Percentiles rank a stretch among this genome's conserved stretches.
Conservation (phyloP, 2,888 invertebrate genomes). For the Barypeithes pellucidus region DNA sequence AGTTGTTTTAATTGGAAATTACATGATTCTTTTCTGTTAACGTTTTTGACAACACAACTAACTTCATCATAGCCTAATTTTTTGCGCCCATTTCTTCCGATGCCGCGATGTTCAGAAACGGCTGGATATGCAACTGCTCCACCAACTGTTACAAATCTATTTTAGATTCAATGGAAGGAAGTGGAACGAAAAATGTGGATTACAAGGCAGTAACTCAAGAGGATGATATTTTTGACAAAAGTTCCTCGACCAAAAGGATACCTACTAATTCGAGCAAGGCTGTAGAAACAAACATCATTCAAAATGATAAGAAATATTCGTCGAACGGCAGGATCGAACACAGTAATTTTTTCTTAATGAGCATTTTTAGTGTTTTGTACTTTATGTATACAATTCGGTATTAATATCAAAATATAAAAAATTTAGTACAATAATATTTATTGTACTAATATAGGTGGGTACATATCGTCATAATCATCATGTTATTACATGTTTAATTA, state of each 20-base stretch:
- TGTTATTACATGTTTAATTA: no score
- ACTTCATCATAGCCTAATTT: no score
- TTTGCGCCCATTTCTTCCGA: no score
- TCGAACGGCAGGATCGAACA: background rate
- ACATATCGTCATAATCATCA: no score
- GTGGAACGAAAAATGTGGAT: constrained; percentile 14
- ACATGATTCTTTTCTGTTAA: no score
- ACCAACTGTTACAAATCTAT: background rate
- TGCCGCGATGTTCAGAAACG: no score
- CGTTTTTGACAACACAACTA: no score
- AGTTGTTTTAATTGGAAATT: no score
- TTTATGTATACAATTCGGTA: background rate
- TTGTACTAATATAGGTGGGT: no score
- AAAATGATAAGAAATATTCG: background rate
- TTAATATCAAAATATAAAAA: background rate
- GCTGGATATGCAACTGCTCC: no score
- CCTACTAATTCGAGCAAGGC: background rate
- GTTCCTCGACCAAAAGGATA: background rate
- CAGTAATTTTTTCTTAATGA: background rate
- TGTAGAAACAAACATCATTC: background rate
- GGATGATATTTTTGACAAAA: background rate
- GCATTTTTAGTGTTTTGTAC: background rate
- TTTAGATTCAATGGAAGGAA: constrained; percentile 37
- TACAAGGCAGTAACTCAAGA: background rate
- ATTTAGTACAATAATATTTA: background rate